Conservation (phyloP, 2,113 vertebrate genomes). For the Perca schrenkii region DNA sequence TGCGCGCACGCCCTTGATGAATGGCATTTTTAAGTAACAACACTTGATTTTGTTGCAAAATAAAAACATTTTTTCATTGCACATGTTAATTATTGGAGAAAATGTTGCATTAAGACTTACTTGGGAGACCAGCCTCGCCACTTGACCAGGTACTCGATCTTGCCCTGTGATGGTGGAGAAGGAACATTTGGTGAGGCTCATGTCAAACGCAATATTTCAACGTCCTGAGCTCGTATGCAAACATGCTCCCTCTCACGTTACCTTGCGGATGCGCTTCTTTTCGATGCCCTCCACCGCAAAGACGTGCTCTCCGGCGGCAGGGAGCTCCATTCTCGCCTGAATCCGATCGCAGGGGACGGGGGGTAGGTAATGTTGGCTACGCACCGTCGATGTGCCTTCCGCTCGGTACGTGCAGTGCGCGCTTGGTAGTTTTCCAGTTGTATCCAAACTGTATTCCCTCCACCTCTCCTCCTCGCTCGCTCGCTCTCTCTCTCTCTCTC, state of each 20-base stretch:
- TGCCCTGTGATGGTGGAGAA: constrained; percentile 84
- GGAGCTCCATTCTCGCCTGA: constrained; percentile 91
- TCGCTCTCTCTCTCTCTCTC: constrained; percentile 40
- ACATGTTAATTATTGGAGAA: neutral
- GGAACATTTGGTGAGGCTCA: constrained; percentile 30
- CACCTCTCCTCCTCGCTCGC: constrained; percentile 54
- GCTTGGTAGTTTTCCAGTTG: constrained; percentile 79
- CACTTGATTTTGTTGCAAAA: constrained; percentile 33
- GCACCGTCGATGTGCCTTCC: constrained; percentile 68
- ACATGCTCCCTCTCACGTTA: constrained; percentile 63
- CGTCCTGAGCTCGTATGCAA: constrained; percentile 14
- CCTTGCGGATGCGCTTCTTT: constrained; percentile 95
- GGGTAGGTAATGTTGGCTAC: constrained; percentile 57
- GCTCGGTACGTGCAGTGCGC: constrained; percentile 62
- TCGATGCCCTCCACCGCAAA: constrained; percentile 98
- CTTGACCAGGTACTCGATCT: constrained; percentile 96
- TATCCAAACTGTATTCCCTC: constrained; percentile 78
- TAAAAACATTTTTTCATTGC: neutral
- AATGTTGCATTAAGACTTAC: constrained; percentile 84
- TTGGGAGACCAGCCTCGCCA: constrained; percentile 96
- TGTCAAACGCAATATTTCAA: constrained; percentile 34
- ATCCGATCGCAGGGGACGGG: constrained; percentile 64
- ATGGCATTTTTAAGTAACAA: constrained; percentile 30
- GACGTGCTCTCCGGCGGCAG: constrained; percentile 95
- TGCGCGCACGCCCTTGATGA: constrained; percentile 30